Base-by-base conservation (phyloP, 2,888 invertebrate genomes). In the Ganaspis brasiliensis region DNA sequence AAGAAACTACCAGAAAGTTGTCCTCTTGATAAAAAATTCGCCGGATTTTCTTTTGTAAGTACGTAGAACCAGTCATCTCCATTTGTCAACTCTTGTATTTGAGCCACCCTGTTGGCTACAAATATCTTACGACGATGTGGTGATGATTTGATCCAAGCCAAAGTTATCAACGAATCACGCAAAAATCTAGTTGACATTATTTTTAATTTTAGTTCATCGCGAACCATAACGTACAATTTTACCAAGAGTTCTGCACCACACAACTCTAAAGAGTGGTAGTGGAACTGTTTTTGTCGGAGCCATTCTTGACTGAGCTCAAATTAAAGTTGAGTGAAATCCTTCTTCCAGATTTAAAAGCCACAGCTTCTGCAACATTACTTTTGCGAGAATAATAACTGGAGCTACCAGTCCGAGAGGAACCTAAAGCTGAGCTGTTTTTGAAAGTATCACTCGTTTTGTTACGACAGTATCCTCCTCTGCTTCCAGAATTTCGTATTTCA, bases 281-380 rank as follows among this genome's bases (percentile, higher is more conserved):
- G 79, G 71, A 0, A 78, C 40, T 1, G 61, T 72, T 56, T 82
- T 81, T 12, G 82, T 16, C 0, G 84, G 81, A 14, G 79, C 79
- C 0, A 82, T 79, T 21, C 78, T 55, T 1, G 78, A 82, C 37
- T 81, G 79, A 1, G 81, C 70, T 56, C 79, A 81, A 10, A 84
- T n/a, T n/a, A 80, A 35, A 19, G 55, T 19, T 55, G 55, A 3
- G 1, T 19, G 12, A 10, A 16, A 21, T 3, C 55, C 6, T 16
- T 52, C 16, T 14, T 52, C 26, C 4, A 26, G 14, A 4, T 24
- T 57, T 0, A 57, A 14, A 14, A 26, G 10, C 57, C 57, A 57
- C 14, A 57, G 14, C 1, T 45, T n/a, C 45, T 45, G 45, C 45
- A 45, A 45, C 14, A 14, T 45, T 45, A 45, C n/a, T 40, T 40